Percentiles rank a stretch among this genome's conserved stretches.
Conservation (phyloP, 2,113 vertebrate genomes). For the Plestiodon gilberti region DNA sequence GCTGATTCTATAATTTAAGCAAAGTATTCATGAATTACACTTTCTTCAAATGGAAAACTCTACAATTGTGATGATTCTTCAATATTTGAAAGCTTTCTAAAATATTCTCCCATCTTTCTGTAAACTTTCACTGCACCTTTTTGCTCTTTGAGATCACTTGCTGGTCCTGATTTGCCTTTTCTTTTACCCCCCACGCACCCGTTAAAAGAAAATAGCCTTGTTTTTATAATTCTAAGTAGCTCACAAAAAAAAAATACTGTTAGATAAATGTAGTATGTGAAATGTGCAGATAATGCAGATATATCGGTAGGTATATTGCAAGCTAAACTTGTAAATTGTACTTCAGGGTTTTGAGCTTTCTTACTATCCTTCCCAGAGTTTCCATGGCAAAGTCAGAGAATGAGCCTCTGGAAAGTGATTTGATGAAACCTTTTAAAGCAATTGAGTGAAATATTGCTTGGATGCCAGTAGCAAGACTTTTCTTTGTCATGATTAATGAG, state of each 20-base stretch:
- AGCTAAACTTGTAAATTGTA: neutral
- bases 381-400: conserved; percentile 30
- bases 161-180: neutral
- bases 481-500: conserved; percentile 63
- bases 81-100: neutral
- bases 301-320: too few species aligned
- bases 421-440: conserved; percentile 52
- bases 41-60: too few species aligned
- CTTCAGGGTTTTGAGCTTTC: neutral
- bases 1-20: too few species aligned
- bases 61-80: too few species aligned
- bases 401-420: conserved; percentile 44
- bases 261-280: neutral
- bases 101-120: neutral
- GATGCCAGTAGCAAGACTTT: conserved; percentile 41
- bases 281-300: neutral
- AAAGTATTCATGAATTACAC: too few species aligned
- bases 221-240: neutral
- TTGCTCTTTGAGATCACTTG: neutral
- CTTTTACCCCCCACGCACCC: neutral
- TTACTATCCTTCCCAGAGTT: conserved; percentile 13
- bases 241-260: neutral
- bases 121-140: neutral
- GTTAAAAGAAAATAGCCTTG: neutral
- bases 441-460: conserved; percentile 41